These are phyloP conservation scores for Tricholaema leucomelas DNA, from an alignment of 2,113 vertebrate species.

Conservation along the genomic window DNA sequence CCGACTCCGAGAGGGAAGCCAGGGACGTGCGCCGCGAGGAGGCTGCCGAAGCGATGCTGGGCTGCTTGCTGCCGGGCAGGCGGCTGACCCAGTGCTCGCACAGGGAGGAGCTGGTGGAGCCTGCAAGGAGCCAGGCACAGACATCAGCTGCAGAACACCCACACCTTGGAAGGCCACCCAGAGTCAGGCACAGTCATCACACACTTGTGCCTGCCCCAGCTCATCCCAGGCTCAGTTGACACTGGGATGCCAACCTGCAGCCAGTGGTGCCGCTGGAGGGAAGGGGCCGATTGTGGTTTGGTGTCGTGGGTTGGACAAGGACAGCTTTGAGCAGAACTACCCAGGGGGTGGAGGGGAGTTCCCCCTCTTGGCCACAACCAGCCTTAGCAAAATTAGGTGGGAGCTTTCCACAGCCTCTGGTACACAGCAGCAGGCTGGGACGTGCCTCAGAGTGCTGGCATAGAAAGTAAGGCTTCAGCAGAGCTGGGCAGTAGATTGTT, in stretches of 20 bases:
- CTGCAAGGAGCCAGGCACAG: slow-evolving; percentile 55
- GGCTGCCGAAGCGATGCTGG: slow-evolving; percentile 91
- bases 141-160: neutral
- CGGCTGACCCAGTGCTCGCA: slow-evolving; percentile 98
- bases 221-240: neutral
- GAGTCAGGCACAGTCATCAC: neutral
- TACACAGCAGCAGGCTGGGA: neutral
- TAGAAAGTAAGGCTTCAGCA: neutral
- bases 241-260: rapidly evolving
- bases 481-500: neutral
- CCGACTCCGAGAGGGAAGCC: slow-evolving; percentile 91
- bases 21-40: slow-evolving; percentile 94
- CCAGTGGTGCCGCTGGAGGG: neutral
- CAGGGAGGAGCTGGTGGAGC: slow-evolving; percentile 96
- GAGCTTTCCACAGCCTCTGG: too few species aligned
- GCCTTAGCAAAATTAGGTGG: too few species aligned
- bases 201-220: neutral
- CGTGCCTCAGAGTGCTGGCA: neutral
- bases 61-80: slow-evolving; percentile 90
- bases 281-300: rapidly evolving
- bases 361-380: too few species aligned
- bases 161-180: neutral
- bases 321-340: neutral
- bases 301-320: neutral
- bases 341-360: rapidly evolving